Base-by-base conservation (phyloP, 2,888 invertebrate species). In the Cerceris ruficornis region DNA sequence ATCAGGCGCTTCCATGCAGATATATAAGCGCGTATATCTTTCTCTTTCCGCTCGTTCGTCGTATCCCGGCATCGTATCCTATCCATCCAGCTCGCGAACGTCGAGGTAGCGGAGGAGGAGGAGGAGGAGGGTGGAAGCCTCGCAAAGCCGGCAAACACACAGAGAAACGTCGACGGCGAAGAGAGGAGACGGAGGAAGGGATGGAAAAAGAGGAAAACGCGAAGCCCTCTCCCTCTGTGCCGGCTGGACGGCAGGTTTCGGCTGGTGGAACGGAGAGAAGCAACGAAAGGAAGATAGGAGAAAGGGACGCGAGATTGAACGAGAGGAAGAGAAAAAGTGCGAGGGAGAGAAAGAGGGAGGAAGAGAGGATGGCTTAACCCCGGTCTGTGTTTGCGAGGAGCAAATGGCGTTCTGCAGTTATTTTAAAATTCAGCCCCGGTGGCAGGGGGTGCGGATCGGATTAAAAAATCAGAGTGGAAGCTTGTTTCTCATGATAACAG, bases 351-450 rank as follows among this genome's bases (percentile, higher is more conserved):
- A 54, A 59, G 57, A 65, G 73, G 64, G 60, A 77, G 77, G 77
- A n/a, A 50, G 68, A 72, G 84, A 81, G 87, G 77, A 83, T 82
- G 85, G 90, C 90, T 91, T 90, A 90, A 88, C 88, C 88, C 88
- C 83, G 83, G 87, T 90, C 92, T 92, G 92, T 92, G 92, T 92
- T 92, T 92, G 91, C 90, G 90, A 91, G 91, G 91, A 91, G 91
- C 92, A 93, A 93, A 93, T 93, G 93, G 93, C 92, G 92, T 92
- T 92, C 91, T 91, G 92, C 91, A 92, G 92, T 92, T 93, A 93
- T 93, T 92, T 92, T 92, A 92, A 92, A 92, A 92, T 92, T 92
- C 92, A 91, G 86, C 87, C 28, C 28, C 83, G 83, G 90, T 86
- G 86, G 85, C 84, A 77, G 86, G 88, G 88, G 85, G 88, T 82